Evolutionary conservation across 1,140 invertebrate genomes (phyloP), one percentile per base, ranked within the genome.

Genomic region (Achatina immaculata): DNA sequence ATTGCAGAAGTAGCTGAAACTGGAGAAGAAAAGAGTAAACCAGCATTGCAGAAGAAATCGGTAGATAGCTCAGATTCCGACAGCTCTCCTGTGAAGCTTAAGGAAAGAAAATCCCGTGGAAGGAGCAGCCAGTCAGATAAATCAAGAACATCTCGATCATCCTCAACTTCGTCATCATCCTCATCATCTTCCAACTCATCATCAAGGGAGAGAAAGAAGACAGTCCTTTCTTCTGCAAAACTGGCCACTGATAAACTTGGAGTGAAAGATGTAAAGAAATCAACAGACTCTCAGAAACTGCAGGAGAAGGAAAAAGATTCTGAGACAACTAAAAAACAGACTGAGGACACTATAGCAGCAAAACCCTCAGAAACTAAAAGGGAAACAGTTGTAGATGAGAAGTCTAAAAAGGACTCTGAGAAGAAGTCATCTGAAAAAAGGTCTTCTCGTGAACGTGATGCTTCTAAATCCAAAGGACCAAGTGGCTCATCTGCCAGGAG

Each of bases 71-170:
- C 36, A 21, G 31, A 55, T 42, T 19, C 40, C 31, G n/a, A 75
- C 51, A 19, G 21, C 16, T 31, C 51, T 21, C 42, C 31, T 3
- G 0, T 31, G 42, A 34, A 71, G 51, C 24, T 51, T 58, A 40
- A 55, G 71, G 75, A 82, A 19, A 78, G 81, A 11, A 62, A 74
- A 28, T 40, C 68, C 38, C 55, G 55, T 9, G 62, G 55, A 31
- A 78, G 75, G 28, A 74, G 55, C 24, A 69, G 78, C 31, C 45
- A 48, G 11, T 73, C 75, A 34, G 76, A 66, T 65, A 82, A 71
- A n/a, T 58, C 69, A 48, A 82, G 71, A 36, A 65, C 71, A n/a
- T 11, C n/a, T n/a, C n/a, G n/a, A n/a, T n/a, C 40, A 4, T 81
- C 80, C 4, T 40, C 31, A 0, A 24, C 74, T n/a, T 51, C 78